Percentiles rank a stretch among this genome's conserved stretches.
phyloP scores from a whole-genome alignment of 1,140 invertebrate species.

The Yoshiicerus persimilis region DNA sequence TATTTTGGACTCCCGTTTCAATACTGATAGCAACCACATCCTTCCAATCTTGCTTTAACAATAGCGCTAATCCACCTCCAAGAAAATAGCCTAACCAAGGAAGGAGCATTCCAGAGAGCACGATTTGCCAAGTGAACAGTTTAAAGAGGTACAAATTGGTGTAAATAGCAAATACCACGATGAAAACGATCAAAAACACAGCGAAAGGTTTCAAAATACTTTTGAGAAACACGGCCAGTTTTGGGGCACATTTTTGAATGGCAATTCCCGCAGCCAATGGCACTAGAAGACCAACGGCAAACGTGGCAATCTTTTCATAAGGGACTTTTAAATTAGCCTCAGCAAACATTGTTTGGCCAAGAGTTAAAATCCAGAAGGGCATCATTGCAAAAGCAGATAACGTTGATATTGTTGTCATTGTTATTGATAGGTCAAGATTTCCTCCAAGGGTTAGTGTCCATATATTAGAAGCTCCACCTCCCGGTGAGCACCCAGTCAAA shows the following conservation, averaged over 20 bases:
- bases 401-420: conserved; percentile 89
- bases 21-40: conserved; percentile 84
- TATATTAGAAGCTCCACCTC: conserved; percentile 90
- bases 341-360: conserved; percentile 76
- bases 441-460: conserved; percentile 86
- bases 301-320: conserved; percentile 73
- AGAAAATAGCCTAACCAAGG: conserved; percentile 84
- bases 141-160: conserved; percentile 90
- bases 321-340: conserved; percentile 73
- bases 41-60: conserved; percentile 63
- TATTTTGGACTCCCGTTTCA: conserved; percentile 94
- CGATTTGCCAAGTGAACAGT: conserved; percentile 82
- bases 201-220: conserved; percentile 84
- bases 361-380: conserved; percentile 88
- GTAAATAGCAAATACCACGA: conserved; percentile 87
- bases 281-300: conserved; percentile 68
- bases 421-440: conserved; percentile 84
- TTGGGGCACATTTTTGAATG: conserved; percentile 70
- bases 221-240: conserved; percentile 68
- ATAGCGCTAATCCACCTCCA: conserved; percentile 65
- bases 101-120: conserved; percentile 77
- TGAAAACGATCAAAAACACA: conserved; percentile 79
- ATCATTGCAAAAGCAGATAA: conserved; percentile 84
- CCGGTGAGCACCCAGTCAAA: conserved; percentile 86
- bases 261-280: conserved; percentile 78